Percentiles rank a stretch among this genome's conserved stretches.
Evolutionary conservation across 2,888 invertebrate genomes (phyloP).

Genomic region (Eustalomyia histrio): DNA sequence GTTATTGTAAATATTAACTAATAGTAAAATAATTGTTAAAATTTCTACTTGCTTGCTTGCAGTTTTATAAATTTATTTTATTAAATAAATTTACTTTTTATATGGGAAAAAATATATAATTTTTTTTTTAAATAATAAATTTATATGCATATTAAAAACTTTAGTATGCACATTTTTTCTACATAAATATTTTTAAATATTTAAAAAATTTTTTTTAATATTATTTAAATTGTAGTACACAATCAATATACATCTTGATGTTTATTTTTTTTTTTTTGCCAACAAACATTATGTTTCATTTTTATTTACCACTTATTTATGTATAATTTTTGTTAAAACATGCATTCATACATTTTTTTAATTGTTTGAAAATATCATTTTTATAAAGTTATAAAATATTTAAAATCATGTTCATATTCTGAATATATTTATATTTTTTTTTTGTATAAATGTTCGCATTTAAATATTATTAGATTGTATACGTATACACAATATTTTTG

Average conservation of each 20-base stretch:
- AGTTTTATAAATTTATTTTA: neutral
- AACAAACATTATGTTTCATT: neutral
- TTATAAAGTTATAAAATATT: slow-evolving; percentile 43
- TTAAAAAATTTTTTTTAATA: neutral
- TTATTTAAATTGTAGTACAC: neutral
- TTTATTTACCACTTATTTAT: neutral
- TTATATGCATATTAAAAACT: neutral
- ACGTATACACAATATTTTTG: slow-evolving; percentile 44
- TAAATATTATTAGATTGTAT: neutral
- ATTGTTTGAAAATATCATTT: slow-evolving; percentile 6
- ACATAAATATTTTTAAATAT: neutral
- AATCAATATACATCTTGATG: neutral
- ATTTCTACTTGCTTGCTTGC: slow-evolving; percentile 8
- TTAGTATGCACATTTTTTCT: neutral
- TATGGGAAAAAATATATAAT: neutral
- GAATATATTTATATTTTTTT: too few species aligned
- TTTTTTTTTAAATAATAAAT: neutral
- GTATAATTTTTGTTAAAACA: slow-evolving; percentile 11
- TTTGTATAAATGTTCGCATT: too few species aligned
- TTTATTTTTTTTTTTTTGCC: neutral
- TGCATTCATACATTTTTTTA: neutral
- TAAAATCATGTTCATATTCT: slow-evolving; percentile 25
- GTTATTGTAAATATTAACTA: slow-evolving; percentile 18
- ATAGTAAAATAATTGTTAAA: slow-evolving; percentile 30
- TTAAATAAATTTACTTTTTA: neutral